Percentiles rank a stretch among this genome's conserved stretches.
These are phyloP conservation scores for Cantharis rufa DNA, from an alignment of 2,888 invertebrate species.

Conservation along the genomic window DNA sequence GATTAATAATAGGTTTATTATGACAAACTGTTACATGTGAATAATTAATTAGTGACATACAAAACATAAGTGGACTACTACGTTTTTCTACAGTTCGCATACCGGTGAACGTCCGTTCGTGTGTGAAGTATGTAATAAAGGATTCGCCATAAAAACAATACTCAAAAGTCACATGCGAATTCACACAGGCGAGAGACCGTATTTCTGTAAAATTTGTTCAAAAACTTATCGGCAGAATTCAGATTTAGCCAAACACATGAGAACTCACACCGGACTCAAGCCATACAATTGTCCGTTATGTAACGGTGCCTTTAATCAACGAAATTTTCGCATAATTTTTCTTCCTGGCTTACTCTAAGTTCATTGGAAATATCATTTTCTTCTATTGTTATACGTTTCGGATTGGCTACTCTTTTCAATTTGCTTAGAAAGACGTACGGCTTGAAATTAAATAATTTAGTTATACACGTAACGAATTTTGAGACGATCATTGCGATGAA, in stretches of 20 bases:
- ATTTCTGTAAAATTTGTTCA: slow-evolving; percentile 16
- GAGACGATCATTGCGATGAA: background rate
- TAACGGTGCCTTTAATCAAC: too few relatives aligned
- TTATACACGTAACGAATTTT: background rate
- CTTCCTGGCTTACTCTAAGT: too few relatives aligned
- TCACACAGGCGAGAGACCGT: slow-evolving; percentile 22
- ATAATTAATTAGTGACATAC: too few relatives aligned
- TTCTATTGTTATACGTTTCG: background rate
- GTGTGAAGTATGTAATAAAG: slow-evolving; percentile 24
- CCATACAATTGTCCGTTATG: too few relatives aligned
- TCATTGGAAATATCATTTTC: background rate
- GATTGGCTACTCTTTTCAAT: background rate
- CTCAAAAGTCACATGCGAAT: slow-evolving; percentile 27
- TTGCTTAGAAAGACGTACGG: background rate
- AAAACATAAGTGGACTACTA: too few relatives aligned
- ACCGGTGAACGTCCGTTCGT: slow-evolving; percentile 16
- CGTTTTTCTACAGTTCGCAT: too few relatives aligned
- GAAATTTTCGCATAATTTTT: background rate
- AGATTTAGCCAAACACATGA: slow-evolving; percentile 18
- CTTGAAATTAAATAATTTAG: background rate
- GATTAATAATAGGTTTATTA: too few relatives aligned
- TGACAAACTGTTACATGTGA: too few relatives aligned
- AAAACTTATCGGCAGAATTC: slow-evolving; percentile 24
- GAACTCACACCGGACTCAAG: too few relatives aligned
- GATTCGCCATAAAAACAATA: slow-evolving; percentile 14